Evolutionary conservation across 1,140 invertebrate genomes (phyloP), one percentile per base, ranked within the genome.

Genomic region (Pseudomyrmex pallidus): DNA sequence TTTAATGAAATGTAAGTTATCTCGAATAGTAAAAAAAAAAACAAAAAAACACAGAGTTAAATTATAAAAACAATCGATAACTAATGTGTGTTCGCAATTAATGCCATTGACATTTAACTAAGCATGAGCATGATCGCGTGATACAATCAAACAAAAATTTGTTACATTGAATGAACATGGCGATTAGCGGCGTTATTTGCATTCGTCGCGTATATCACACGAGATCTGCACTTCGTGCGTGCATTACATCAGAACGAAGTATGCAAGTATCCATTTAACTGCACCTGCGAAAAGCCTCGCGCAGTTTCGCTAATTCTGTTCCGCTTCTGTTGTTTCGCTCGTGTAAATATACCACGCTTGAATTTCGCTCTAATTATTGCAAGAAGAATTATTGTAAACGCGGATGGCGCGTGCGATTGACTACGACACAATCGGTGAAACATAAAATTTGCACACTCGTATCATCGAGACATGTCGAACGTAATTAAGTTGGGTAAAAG

Each of bases 141-240:
- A 62, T 44, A 9, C 20, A 25, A 35, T 35, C 35, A 7, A 15
- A 12, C 13, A 35, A 78, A 77, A 48, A 77, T 77, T 70, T 54
- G 64, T 70, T 20, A 15, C 15, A 68, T 64, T 25, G 5, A 77
- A 13, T 52, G 50, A 54, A 4, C n/a, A 10, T 15, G 35, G 17
- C 54, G 5, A 78, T 62, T 73, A 63, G 44, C 56, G 22, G 10
- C 7, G 12, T 74, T 63, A 63, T 62, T 56, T 64, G 57, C 22
- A 52, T 48, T 74, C 12, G 8, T 82, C 56, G 9, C 15, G 46
- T 62, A 35, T 35, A 59, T 61, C 56, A 54, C 68, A 20, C 13
- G 46, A 50, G 48, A 61, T 70, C 22, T 44, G 12, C 68, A 46
- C 68, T 13, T 35, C 46, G 56, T 46, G 44, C 25, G 66, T 48